These are phyloP conservation scores for Laspeyria flexula DNA, from an alignment of 2,888 invertebrate genomes.

Conservation along the genomic window DNA sequence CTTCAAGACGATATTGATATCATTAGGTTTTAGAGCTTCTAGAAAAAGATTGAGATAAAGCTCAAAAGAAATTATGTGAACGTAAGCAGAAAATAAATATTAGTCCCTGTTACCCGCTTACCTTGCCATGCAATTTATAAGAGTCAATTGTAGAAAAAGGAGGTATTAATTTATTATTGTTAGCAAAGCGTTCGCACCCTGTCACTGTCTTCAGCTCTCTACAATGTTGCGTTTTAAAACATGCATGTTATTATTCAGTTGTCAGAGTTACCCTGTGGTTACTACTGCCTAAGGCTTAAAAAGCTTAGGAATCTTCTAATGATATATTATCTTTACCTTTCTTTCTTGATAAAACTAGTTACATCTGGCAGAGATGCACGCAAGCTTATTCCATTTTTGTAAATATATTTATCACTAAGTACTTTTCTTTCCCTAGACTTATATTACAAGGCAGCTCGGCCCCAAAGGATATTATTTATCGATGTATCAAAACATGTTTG, in stretches of 20 bases:
- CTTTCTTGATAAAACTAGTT: neutral
- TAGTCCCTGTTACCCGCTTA: constrained; percentile 2
- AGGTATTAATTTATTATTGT: constrained; percentile 25
- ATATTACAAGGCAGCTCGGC: no score
- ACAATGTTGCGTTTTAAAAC: constrained; percentile 9
- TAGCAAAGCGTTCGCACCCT: constrained; percentile 22
- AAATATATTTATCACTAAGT: neutral
- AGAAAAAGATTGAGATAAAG: constrained; percentile 25
- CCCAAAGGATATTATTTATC: constrained; percentile 1
- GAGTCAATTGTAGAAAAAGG: constrained; percentile 26
- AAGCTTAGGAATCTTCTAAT: neutral
- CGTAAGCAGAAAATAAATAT: constrained; percentile 8
- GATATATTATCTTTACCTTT: neutral
- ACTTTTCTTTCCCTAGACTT: neutral
- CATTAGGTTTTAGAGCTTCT: constrained; percentile 19
- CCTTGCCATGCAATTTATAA: constrained; percentile 26
- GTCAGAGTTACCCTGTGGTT: neutral
- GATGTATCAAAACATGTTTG: neutral
- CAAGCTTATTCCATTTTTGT: neutral
- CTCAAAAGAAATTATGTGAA: constrained; percentile 9
- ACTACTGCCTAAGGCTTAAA: neutral
- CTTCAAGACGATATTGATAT: constrained; percentile 29
- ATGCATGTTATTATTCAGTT: constrained; percentile 1
- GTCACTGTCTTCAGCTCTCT: constrained; percentile 1
- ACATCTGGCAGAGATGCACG: neutral